Conservation (phyloP, 2,797 vertebrate species). For the Pangasius mekongensis region DNA sequence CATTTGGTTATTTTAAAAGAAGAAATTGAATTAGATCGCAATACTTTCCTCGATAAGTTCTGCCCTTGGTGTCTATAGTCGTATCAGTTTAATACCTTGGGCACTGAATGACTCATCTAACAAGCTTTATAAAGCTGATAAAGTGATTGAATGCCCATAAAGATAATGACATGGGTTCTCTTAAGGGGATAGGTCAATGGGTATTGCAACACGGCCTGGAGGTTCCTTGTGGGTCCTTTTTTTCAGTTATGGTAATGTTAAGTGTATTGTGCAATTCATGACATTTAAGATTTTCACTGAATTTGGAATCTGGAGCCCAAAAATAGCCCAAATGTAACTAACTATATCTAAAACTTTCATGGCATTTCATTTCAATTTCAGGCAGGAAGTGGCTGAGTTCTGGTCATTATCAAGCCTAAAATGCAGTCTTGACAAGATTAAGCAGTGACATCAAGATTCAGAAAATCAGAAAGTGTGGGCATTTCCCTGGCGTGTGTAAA, state of each 20-base stretch:
- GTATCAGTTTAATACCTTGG: neutral
- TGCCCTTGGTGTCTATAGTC: neutral
- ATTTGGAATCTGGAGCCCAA: neutral
- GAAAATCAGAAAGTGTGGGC: neutral
- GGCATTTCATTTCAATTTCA: neutral
- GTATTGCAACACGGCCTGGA: neutral
- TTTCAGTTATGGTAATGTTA: neutral
- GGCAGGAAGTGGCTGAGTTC: neutral
- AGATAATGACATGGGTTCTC: neutral
- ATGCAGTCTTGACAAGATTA: neutral
- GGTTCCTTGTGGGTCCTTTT: neutral
- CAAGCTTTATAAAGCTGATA: slow-evolving; percentile 2
- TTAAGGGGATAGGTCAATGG: neutral
- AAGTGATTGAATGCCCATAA: neutral
- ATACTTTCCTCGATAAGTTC: neutral
- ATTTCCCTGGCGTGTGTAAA: neutral
- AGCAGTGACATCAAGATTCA: neutral
- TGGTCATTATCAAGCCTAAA: neutral
- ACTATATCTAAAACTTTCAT: neutral
- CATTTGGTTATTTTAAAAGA: neutral
- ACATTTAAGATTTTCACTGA: neutral
- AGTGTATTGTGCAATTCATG: neutral
- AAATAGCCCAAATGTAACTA: neutral
- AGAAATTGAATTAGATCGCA: neutral
- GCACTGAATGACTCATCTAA: neutral